These are phyloP conservation scores for Camponotus fellah DNA, from an alignment of 2,888 invertebrate species.

Conservation along the genomic window DNA sequence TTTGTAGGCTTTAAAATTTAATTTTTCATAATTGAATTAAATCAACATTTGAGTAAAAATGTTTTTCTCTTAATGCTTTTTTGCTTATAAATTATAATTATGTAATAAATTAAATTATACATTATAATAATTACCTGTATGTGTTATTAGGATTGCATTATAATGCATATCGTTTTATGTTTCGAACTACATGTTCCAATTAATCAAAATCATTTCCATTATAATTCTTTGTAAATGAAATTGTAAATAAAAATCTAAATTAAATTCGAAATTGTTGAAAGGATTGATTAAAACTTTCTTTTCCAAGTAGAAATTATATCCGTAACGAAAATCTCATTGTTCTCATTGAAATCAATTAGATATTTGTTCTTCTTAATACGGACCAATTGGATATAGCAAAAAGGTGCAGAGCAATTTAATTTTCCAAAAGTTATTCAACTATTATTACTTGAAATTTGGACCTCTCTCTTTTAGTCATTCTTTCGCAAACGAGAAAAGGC, in stretches of 20 bases:
- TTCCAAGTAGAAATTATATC: slow-evolving; percentile 12
- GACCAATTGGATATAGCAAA: background rate
- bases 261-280: slow-evolving; percentile 16
- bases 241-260: background rate
- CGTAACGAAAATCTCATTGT: background rate
- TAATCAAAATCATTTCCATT: background rate
- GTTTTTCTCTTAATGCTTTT: background rate
- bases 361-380: background rate
- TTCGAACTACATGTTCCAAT: background rate
- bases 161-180: background rate
- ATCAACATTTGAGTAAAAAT: background rate
- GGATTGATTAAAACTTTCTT: background rate
- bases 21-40: background rate
- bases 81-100: background rate
- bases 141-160: background rate
- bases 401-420: background rate
- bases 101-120: slow-evolving; percentile 12
- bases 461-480: too few species aligned
- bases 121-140: background rate
- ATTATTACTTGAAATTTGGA: background rate
- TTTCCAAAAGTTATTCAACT: slow-evolving; percentile 14
- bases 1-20: background rate
- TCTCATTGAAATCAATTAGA: background rate
- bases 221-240: background rate
- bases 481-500: background rate